Conservation (phyloP, 2,888 invertebrate species). For the Dolichopus griseipennis region DNA sequence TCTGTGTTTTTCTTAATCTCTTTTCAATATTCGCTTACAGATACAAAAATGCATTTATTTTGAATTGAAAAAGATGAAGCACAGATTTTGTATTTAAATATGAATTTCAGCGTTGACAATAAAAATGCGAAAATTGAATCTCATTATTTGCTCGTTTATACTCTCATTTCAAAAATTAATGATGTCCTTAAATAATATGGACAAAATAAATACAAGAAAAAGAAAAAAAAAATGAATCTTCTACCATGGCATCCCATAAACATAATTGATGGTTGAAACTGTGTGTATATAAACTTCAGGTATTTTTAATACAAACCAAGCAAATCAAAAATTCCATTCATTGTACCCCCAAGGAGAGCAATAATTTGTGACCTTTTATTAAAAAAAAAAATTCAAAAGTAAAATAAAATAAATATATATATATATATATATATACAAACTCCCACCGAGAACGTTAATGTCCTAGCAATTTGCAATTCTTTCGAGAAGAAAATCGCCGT, state of each 20-base stretch:
- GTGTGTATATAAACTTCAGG: background rate
- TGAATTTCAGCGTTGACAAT: constrained; percentile 2
- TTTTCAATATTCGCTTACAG: too few species aligned
- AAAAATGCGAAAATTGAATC: constrained; percentile 6
- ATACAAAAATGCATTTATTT: too few species aligned
- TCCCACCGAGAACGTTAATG: constrained; percentile 6
- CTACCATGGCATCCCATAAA: background rate
- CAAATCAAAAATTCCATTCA: background rate
- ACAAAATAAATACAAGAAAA: background rate
- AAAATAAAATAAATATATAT: background rate
- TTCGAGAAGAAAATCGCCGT: background rate
- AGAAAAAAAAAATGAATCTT: background rate
- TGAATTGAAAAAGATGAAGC: too few species aligned
- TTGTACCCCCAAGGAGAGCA: background rate
- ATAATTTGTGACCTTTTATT: constrained; percentile 4
- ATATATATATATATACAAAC: too few species aligned
- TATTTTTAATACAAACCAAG: background rate
- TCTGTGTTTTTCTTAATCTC: too few species aligned
- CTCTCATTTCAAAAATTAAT: constrained; percentile 1
- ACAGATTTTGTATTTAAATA: background rate
- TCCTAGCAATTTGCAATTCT: constrained; percentile 1
- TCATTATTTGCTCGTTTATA: constrained; percentile 3
- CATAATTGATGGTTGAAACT: background rate
- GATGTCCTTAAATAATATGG: background rate
- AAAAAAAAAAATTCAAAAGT: background rate